Conservation (phyloP, 2,888 invertebrate species). For the Lasioglossum leucozonium region DNA sequence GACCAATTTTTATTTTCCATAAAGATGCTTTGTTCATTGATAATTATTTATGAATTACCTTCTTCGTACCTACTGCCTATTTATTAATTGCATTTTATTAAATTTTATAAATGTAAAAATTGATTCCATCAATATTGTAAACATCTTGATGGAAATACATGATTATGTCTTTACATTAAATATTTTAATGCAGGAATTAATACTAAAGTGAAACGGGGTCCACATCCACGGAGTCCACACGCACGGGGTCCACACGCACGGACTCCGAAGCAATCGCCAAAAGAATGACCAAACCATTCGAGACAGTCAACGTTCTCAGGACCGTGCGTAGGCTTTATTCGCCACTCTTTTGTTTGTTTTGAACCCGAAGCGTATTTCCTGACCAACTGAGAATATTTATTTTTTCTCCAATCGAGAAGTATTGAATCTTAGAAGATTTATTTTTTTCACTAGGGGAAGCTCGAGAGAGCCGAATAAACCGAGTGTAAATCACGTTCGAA, state of each 20-base stretch:
- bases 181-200: neutral
- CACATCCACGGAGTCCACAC: neutral
- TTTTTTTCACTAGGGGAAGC: neutral
- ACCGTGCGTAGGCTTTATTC: neutral
- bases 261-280: neutral
- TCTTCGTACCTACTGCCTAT: too few relatives aligned
- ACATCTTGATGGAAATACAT: too few relatives aligned
- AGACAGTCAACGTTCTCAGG: neutral
- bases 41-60: too few relatives aligned
- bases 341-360: neutral
- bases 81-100: too few relatives aligned
- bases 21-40: too few relatives aligned
- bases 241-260: neutral
- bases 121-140: neutral
- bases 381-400: neutral
- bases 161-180: too few relatives aligned
- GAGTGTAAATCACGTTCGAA: neutral
- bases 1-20: too few relatives aligned
- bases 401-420: neutral
- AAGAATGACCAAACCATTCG: too few relatives aligned
- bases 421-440: neutral
- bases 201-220: too few relatives aligned
- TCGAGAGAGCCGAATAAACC: neutral
- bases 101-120: neutral
- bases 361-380: neutral